These are phyloP conservation scores for Psittacula echo DNA, from an alignment of 2,797 vertebrate species.

Conservation along the genomic window DNA sequence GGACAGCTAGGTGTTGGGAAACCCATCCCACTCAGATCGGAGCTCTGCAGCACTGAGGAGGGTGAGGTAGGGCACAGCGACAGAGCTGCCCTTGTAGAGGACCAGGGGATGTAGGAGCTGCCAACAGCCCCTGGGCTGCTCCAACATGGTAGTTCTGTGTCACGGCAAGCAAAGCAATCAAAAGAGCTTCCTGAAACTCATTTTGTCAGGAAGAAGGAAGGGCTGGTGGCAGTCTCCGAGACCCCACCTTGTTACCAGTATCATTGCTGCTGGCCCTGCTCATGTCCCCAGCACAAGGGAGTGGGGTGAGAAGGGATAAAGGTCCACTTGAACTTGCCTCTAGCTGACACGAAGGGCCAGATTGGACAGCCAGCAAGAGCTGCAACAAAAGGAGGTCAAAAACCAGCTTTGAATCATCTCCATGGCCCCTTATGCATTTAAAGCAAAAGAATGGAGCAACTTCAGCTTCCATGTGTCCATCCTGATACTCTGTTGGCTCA, in stretches of 20 bases:
- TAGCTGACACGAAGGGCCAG: neutral
- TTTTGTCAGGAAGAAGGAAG: neutral
- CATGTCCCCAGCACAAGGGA: rapidly evolving
- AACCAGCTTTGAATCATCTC: neutral
- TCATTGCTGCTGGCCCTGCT: neutral
- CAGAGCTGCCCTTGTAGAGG: neutral
- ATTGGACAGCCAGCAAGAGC: neutral
- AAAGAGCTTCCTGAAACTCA: rapidly evolving
- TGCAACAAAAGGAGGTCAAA: neutral
- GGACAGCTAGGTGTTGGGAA: neutral
- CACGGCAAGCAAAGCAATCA: neutral
- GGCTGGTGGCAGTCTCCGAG: neutral
- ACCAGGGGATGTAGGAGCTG: rapidly evolving
- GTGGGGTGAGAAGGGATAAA: rapidly evolving
- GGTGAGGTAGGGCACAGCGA: neutral
- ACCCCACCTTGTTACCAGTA: neutral
- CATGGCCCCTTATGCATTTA: neutral
- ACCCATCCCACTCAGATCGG: neutral
- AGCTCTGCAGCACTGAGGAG: neutral
- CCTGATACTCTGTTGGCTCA: neutral
- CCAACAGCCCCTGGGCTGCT: neutral
- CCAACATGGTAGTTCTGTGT: neutral
- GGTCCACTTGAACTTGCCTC: neutral
- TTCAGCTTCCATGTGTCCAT: neutral
- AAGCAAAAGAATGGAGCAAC: neutral